Percentiles rank a stretch among this genome's conserved stretches.
Evolutionary conservation across 1,140 invertebrate species (phyloP).

Genomic region (Drosophila quadrilineata): DNA sequence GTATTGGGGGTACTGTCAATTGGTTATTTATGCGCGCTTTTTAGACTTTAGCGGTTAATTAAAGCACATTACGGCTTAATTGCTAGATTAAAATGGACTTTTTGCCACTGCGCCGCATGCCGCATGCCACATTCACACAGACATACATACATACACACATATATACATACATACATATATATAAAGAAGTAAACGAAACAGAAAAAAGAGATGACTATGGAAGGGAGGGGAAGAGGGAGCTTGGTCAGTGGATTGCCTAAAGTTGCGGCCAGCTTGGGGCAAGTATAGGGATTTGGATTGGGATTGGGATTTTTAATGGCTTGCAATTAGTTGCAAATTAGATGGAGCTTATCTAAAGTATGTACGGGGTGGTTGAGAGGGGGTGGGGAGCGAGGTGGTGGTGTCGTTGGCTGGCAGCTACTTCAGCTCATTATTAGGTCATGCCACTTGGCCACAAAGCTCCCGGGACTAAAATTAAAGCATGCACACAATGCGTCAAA

Average conservation of each 20-base stretch:
- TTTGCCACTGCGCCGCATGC: conserved; percentile 9
- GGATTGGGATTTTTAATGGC: conserved; percentile 62
- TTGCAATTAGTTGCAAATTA: conserved; percentile 73
- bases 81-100: conserved; percentile 66
- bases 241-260: no score
- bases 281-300: no score
- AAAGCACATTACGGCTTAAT: conserved; percentile 73
- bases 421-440: conserved; percentile 37
- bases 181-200: not conserved
- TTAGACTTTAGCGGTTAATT: conserved; percentile 78
- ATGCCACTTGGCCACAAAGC: conserved; percentile 36
- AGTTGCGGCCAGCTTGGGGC: no score
- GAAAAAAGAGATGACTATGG: not conserved
- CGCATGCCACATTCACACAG: no score
- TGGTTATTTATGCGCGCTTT: conserved; percentile 72
- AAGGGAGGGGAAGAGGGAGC: not conserved
- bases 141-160: no score
- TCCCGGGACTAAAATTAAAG: conserved; percentile 37
- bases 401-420: not conserved
- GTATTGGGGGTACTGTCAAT: conserved; percentile 45
- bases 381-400: not conserved
- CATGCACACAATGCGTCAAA: conserved; percentile 8
- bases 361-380: not conserved
- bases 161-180: no score
- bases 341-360: conserved; percentile 47